Percentiles rank a stretch among this genome's conserved stretches.
Conservation (phyloP, 2,888 invertebrate genomes). For the Micoletzkya japonica region DNA sequence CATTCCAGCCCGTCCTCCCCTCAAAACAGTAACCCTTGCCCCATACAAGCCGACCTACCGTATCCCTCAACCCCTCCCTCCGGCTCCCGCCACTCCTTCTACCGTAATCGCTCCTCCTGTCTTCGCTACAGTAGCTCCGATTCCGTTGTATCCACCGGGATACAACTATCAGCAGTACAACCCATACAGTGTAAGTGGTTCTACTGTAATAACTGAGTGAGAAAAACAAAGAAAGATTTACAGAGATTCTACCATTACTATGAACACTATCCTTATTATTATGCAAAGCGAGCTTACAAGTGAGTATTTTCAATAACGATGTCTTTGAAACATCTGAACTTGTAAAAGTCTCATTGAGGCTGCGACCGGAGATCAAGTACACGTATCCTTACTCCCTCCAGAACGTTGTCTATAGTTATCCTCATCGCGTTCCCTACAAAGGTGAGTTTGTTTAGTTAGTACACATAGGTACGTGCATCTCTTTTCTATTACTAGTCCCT, state of each 20-base stretch:
- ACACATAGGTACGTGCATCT: too few species aligned
- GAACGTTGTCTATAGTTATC: background rate
- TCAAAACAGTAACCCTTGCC: slow-evolving; percentile 22
- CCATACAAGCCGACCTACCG: slow-evolving; percentile 14
- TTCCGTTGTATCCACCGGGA: background rate
- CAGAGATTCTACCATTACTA: slow-evolving; percentile 20
- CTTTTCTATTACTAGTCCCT: background rate
- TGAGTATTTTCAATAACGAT: background rate
- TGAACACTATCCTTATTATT: slow-evolving; percentile 17
- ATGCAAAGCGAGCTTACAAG: background rate
- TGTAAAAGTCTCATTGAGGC: background rate
- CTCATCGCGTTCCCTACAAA: slow-evolving; percentile 17
- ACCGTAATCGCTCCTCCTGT: background rate
- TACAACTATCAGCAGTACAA: background rate
- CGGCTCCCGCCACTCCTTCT: background rate
- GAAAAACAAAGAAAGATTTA: too few species aligned
- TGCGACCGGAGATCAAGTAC: slow-evolving; percentile 14
- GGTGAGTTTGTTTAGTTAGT: too few species aligned
- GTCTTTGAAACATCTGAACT: background rate
- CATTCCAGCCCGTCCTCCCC: background rate
- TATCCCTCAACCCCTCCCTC: background rate
- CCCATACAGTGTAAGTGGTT: background rate
- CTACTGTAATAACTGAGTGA: background rate
- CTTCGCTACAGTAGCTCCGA: background rate
- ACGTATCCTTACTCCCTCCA: slow-evolving; percentile 19